Conservation (phyloP, 2,797 vertebrate species). For the Amblyopsis hoosieri region DNA sequence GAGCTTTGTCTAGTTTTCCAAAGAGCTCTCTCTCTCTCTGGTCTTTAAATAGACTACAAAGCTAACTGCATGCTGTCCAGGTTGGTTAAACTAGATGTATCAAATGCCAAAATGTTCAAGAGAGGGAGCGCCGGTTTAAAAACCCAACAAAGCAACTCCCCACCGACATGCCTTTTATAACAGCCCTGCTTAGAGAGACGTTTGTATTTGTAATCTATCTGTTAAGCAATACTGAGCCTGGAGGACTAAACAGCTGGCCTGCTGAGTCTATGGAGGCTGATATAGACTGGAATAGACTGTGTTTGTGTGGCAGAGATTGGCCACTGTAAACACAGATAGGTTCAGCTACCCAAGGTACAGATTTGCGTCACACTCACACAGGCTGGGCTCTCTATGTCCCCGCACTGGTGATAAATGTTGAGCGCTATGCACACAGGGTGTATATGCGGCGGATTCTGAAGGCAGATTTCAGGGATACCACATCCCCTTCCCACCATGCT, state of each 20-base stretch:
- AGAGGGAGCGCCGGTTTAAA: neutral
- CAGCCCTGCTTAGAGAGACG: slow-evolving; percentile 6
- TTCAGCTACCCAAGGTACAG: slow-evolving; percentile 66
- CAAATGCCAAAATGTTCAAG: neutral
- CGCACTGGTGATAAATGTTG: slow-evolving; percentile 54
- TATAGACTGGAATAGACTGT: slow-evolving; percentile 36
- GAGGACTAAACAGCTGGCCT: slow-evolving; percentile 73
- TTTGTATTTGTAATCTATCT: slow-evolving; percentile 38
- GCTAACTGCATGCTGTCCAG: neutral
- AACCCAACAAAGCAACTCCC: neutral
- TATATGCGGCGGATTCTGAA: neutral
- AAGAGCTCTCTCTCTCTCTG: neutral
- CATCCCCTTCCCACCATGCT: neutral
- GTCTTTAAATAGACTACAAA: neutral
- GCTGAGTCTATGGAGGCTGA: slow-evolving; percentile 74
- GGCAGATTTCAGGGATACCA: neutral
- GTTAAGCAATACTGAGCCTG: slow-evolving; percentile 37
- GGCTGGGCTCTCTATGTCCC: slow-evolving; percentile 62
- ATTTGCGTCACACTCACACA: slow-evolving; percentile 68
- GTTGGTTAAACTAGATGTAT: neutral
- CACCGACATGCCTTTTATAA: neutral
- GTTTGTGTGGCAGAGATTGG: slow-evolving; percentile 46
- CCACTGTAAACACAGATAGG: slow-evolving; percentile 69
- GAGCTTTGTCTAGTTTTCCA: neutral
- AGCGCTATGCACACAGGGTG: slow-evolving; percentile 19